These are phyloP conservation scores for Phataginus tetradactyla DNA, from an alignment of 2,797 vertebrate species.

Conservation along the genomic window DNA sequence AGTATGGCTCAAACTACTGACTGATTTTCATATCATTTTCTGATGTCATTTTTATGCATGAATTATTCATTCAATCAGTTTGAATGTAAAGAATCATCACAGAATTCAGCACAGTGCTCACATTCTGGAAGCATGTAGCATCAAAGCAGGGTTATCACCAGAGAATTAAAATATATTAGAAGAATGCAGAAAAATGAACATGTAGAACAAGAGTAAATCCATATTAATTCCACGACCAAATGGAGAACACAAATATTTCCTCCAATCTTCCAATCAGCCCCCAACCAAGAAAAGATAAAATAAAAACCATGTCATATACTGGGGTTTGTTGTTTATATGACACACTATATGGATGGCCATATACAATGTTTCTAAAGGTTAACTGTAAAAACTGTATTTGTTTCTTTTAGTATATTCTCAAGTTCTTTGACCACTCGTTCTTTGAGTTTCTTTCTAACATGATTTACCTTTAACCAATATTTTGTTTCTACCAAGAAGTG, in stretches of 20 bases:
- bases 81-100: constrained; percentile 9
- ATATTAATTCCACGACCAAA: constrained; percentile 30
- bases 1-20: not conserved
- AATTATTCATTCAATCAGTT: constrained; percentile 9
- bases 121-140: constrained; percentile 10
- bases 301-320: not conserved
- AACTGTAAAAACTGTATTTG: not conserved
- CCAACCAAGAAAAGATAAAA: not conserved
- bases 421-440: not conserved
- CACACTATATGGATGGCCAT: not conserved
- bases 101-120: not conserved
- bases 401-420: not conserved
- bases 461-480: not conserved
- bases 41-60: not conserved
- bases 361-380: not conserved
- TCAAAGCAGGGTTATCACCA: not conserved
- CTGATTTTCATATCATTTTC: not conserved
- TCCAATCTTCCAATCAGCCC: not conserved
- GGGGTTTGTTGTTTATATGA: not conserved
- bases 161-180: not conserved
- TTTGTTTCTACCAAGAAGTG: constrained; percentile 24
- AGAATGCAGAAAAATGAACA: constrained; percentile 21
- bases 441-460: not conserved
- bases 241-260: not conserved
- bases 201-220: constrained; percentile 59